Evolutionary conservation across 64 coral and sea anemone genomes (phyloP).

Genomic region (Anthopleura sola): DNA sequence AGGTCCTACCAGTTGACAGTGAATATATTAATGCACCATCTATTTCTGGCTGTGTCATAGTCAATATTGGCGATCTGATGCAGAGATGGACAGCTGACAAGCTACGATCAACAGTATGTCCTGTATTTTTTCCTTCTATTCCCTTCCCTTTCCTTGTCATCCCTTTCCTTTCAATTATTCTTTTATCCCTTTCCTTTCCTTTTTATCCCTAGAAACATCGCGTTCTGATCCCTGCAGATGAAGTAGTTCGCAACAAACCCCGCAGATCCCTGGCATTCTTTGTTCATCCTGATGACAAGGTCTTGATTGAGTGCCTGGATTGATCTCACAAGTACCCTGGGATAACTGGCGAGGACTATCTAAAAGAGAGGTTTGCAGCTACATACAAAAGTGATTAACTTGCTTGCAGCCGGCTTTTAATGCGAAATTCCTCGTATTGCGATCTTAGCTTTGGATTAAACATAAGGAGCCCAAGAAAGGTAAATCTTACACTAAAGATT

Average conservation of each 20-base stretch:
- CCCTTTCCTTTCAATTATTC: neutral
- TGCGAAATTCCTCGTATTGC: too few species aligned
- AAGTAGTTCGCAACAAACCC: slow-evolving; percentile 29
- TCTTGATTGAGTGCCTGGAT: slow-evolving; percentile 80
- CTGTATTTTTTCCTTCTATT: neutral
- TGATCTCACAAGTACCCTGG: slow-evolving; percentile 68
- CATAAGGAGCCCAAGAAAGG: too few species aligned
- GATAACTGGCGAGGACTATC: slow-evolving; percentile 53
- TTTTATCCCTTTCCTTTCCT: neutral
- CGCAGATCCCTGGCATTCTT: slow-evolving; percentile 75
- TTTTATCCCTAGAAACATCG: slow-evolving; percentile 66
- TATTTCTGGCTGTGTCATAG: slow-evolving; percentile 40
- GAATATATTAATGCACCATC: slow-evolving; percentile 51
- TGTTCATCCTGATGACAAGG: slow-evolving; percentile 67
- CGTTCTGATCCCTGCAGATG: slow-evolving; percentile 72
- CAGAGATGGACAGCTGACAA: slow-evolving; percentile 42
- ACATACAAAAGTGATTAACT: slow-evolving; percentile 38
- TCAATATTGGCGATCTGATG: slow-evolving; percentile 67
- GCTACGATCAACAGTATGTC: slow-evolving; percentile 40
- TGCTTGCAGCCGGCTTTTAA: neutral
- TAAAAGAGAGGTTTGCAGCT: slow-evolving; percentile 62
- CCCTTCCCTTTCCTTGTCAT: neutral
- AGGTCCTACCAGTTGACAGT: slow-evolving; percentile 47
- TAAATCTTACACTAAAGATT: too few species aligned
- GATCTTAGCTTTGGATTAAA: too few species aligned